Conservation (phyloP, 2,888 invertebrate species). For the Metacarcinus magister region DNA sequence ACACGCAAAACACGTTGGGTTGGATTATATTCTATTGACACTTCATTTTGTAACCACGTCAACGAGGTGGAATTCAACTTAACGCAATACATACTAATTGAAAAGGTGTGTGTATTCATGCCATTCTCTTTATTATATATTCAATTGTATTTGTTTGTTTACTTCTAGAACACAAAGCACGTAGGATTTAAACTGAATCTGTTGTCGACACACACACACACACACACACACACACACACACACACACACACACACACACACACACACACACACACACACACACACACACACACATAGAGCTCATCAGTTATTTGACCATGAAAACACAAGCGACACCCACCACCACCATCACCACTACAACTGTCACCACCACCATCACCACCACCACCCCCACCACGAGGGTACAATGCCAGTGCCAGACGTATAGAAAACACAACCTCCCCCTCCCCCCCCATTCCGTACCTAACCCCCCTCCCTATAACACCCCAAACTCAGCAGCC, state of each 20-base stretch:
- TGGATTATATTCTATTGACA: too few species aligned
- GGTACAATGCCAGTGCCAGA: not conserved
- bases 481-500: not conserved
- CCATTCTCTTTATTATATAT: too few species aligned
- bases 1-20: too few species aligned
- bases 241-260: slow-evolving; percentile 56
- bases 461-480: not conserved
- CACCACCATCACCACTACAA: not conserved
- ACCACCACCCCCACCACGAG: not conserved
- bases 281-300: not conserved
- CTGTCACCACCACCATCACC: not conserved
- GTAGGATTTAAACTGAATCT: not conserved
- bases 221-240: not conserved
- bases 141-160: too few species aligned
- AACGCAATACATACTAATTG: too few species aligned
- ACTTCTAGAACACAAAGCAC: not conserved
- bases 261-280: slow-evolving; percentile 56
- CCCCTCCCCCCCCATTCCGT: not conserved
- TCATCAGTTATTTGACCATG: slow-evolving; percentile 32
- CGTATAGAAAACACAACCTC: not conserved
- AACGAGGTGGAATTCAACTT: too few species aligned
- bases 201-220: slow-evolving; percentile 28
- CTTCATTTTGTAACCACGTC: too few species aligned
- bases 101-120: too few species aligned
- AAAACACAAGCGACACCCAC: not conserved